A percentile compares a stretch with the other conserved stretches of the same genome.
Evolutionary conservation across 2,113 vertebrate genomes (phyloP).

Genomic region (Mobula birostris): DNA sequence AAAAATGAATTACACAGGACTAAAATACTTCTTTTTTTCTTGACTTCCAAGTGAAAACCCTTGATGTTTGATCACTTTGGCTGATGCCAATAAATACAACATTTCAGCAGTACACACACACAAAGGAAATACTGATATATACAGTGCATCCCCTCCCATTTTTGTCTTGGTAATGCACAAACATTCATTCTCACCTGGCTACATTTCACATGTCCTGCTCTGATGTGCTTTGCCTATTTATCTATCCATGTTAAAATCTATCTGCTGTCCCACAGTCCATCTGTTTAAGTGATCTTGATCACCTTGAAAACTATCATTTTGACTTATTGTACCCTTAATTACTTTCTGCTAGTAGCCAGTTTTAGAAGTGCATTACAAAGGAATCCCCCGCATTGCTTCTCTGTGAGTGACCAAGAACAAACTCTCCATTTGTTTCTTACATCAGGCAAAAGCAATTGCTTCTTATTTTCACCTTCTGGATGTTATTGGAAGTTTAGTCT

Average conservation of each 20-base stretch:
- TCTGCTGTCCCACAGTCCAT: neutral
- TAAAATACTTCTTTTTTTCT: neutral
- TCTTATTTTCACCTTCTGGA: neutral
- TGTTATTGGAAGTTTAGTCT: neutral
- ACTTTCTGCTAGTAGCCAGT: neutral
- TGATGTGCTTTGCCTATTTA: neutral
- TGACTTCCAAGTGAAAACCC: neutral
- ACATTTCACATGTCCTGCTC: neutral
- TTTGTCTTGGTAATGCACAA: neutral
- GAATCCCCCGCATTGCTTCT: neutral
- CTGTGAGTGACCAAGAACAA: neutral
- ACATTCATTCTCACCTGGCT: neutral
- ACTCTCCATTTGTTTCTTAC: neutral
- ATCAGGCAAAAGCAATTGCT: slow-evolving; percentile 14
- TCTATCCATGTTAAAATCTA: slow-evolving; percentile 25
- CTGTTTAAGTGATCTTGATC: neutral
- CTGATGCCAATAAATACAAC: neutral
- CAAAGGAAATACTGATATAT: neutral
- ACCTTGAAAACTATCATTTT: slow-evolving; percentile 9
- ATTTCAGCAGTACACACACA: neutral
- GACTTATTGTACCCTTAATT: neutral
- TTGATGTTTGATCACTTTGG: neutral
- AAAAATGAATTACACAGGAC: neutral
- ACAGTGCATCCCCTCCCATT: neutral
- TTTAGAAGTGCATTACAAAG: slow-evolving; percentile 12